Percentiles rank a stretch among this genome's conserved stretches.
These are phyloP conservation scores for Mus spretus DNA, from an alignment of 2,797 vertebrate species.

Conservation along the genomic window DNA sequence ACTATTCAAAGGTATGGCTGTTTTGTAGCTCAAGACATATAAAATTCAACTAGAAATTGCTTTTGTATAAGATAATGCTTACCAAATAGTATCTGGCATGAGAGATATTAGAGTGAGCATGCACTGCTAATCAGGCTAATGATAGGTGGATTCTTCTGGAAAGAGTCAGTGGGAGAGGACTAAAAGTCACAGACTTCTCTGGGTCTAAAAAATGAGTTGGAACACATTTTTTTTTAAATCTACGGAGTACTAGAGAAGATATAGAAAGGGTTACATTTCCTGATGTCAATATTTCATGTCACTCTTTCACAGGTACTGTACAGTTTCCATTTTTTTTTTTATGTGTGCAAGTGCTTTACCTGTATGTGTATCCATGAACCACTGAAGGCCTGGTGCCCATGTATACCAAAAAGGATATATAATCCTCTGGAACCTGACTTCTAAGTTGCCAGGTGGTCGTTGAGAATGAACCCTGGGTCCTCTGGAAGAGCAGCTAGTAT, in stretches of 20 bases:
- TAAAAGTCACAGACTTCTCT: not conserved
- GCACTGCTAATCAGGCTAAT: not conserved
- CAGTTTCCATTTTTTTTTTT: not conserved
- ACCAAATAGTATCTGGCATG: not conserved
- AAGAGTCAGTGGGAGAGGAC: not conserved
- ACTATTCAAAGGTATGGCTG: not conserved
- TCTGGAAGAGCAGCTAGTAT: not conserved
- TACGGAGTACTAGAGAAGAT: not conserved
- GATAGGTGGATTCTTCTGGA: not conserved
- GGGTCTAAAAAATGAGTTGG: not conserved
- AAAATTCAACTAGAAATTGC: conserved; percentile 32
- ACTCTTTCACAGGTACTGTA: not conserved
- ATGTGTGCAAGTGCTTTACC: not conserved
- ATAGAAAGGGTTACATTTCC: not conserved
- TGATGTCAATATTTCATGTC: not conserved
- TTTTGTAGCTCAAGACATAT: not conserved
- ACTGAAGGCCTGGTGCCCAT: not conserved
- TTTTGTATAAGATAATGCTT: not conserved
- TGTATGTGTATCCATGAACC: not conserved
- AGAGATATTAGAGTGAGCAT: not conserved
- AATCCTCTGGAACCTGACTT: not conserved
- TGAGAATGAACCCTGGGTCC: not conserved
- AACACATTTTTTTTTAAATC: not conserved
- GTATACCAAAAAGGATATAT: not conserved
- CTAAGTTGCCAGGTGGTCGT: not conserved